Evolutionary conservation across 2,888 invertebrate genomes (phyloP).

Genomic region (Taphrorychus bicolor): DNA sequence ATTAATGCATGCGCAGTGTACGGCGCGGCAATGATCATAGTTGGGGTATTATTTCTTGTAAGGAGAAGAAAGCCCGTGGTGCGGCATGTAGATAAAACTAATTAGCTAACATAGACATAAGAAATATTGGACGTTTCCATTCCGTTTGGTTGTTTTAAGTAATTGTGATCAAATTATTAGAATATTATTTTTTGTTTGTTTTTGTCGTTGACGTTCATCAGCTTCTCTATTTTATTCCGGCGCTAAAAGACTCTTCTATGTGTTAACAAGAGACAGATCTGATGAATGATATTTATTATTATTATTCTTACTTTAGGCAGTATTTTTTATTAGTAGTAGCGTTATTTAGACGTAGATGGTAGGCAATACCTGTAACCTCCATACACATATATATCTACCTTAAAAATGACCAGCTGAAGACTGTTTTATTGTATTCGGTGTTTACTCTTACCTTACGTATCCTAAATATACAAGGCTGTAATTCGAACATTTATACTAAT

Average conservation of each 20-base stretch:
- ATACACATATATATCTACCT: too few relatives aligned
- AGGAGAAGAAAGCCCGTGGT: slow-evolving; percentile 8
- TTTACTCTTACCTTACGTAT: slow-evolving; percentile 6
- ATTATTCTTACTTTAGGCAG: neutral
- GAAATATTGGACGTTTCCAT: neutral
- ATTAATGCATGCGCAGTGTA: slow-evolving; percentile 57
- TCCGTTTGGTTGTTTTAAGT: neutral
- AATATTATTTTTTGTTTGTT: neutral
- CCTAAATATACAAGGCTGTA: slow-evolving; percentile 22
- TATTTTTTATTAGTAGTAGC: neutral
- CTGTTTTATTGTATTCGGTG: slow-evolving; percentile 12
- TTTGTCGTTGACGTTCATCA: neutral
- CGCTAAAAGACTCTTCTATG: neutral
- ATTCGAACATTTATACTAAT: slow-evolving; percentile 20
- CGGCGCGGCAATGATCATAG: slow-evolving; percentile 55
- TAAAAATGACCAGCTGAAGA: slow-evolving; percentile 20
- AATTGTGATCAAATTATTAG: neutral
- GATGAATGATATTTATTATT: neutral
- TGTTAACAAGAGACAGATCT: neutral
- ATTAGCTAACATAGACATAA: slow-evolving; percentile 5
- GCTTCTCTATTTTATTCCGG: neutral
- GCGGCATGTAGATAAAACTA: slow-evolving; percentile 16
- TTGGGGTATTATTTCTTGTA: slow-evolving; percentile 41
- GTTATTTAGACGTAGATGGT: neutral
- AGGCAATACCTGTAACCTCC: too few relatives aligned